Conservation (phyloP, 1,140 invertebrate genomes). For the Formica exsecta region DNA sequence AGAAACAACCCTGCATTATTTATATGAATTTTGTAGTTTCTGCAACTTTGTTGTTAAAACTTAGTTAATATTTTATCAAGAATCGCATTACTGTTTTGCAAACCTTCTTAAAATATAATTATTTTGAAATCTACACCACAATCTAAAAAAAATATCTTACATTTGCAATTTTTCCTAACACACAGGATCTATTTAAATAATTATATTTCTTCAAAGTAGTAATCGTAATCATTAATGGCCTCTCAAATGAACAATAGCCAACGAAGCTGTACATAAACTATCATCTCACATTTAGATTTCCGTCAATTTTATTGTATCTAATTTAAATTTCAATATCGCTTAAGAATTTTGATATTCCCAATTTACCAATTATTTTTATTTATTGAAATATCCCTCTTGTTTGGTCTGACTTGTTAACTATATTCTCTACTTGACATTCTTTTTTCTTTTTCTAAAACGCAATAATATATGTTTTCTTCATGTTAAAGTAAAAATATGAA, state of each 20-base stretch:
- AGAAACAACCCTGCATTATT: constrained; percentile 44
- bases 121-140: not conserved
- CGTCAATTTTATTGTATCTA: too few species aligned
- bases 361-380: too few species aligned
- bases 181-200: not conserved
- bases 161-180: not conserved
- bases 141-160: not conserved
- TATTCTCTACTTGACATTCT: not conserved
- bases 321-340: too few species aligned
- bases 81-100: constrained; percentile 4
- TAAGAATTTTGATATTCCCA: too few species aligned
- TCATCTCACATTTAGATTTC: too few species aligned
- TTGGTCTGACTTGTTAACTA: not conserved
- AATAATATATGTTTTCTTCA: not conserved
- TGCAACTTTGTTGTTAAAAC: constrained; percentile 30
- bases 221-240: not conserved
- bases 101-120: not conserved
- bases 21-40: not conserved
- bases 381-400: too few species aligned
- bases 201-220: not conserved
- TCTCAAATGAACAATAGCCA: not conserved
- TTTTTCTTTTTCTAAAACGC: not conserved
- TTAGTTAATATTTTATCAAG: constrained; percentile 10
- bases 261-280: not conserved
- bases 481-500: not conserved